Conservation (phyloP, 1,140 invertebrate species). For the Acyrthosiphon pisum region DNA sequence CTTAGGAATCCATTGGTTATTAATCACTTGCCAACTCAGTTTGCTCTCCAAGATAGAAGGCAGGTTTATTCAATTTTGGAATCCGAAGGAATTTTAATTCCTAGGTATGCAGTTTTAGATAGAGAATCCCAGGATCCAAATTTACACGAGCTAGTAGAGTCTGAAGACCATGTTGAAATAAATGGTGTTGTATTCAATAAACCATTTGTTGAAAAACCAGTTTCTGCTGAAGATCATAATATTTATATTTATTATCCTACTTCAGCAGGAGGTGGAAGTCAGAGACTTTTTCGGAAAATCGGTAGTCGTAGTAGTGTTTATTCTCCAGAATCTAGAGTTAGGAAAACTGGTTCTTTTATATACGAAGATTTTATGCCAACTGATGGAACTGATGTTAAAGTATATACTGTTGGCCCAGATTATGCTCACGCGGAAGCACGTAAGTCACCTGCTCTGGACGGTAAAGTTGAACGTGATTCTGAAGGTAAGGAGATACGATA, state of each 20-base stretch:
- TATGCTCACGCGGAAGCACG: conserved; percentile 99
- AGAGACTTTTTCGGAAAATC: conserved; percentile 97
- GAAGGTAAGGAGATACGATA: conserved; percentile 99
- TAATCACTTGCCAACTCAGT: conserved; percentile 98
- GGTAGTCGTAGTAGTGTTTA: conserved; percentile 98
- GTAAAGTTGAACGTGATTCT: conserved; percentile 97
- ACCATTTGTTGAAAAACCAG: conserved; percentile 98
- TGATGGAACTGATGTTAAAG: conserved; percentile 93
- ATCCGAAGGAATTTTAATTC: conserved; percentile 95
- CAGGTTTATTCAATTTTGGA: conserved; percentile 95
- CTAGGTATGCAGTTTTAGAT: conserved; percentile 95
- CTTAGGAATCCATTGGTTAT: conserved; percentile 95
- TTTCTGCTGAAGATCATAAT: conserved; percentile 99
- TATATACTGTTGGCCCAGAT: conserved; percentile 94
- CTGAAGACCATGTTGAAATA: conserved; percentile 98
- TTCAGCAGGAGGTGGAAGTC: conserved; percentile 96
- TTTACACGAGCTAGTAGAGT: conserved; percentile 91
- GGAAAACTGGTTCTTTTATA: conserved; percentile 97
- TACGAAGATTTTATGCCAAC: conserved; percentile 99
- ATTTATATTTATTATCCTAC: conserved; percentile 99
- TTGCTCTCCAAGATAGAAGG: conserved; percentile 85
- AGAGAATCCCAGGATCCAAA: conserved; percentile 90
- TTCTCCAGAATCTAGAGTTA: conserved; percentile 92
- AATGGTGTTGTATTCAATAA: conserved; percentile 97
- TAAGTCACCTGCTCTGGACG: conserved; percentile 97